phyloP scores from a whole-genome alignment of 1,140 invertebrate species.

The Trichonephila inaurata region DNA sequence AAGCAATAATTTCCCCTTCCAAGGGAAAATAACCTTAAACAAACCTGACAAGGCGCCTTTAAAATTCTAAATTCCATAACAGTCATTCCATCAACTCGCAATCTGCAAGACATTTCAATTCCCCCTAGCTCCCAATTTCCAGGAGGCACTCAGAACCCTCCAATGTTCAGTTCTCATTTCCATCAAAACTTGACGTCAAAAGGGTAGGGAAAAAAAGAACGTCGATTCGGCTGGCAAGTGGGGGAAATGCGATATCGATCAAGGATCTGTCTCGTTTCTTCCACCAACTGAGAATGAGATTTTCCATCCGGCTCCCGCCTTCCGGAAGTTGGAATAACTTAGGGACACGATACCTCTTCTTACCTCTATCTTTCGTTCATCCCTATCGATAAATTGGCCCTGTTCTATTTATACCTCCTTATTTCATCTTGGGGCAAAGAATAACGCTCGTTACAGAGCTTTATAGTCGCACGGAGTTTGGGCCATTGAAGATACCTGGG shows the following conservation, averaged over 20 bases:
- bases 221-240: background rate
- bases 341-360: background rate
- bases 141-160: background rate
- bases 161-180: background rate
- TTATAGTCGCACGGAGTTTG: background rate
- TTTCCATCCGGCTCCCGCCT: background rate
- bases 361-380: constrained; percentile 3
- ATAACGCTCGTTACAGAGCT: background rate
- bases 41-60: background rate
- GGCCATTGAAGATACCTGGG: background rate
- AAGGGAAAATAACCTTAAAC: background rate
- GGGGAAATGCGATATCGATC: constrained; percentile 16
- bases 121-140: background rate
- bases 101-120: constrained; percentile 13
- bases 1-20: background rate
- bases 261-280: background rate
- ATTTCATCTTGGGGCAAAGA: background rate
- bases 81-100: background rate
- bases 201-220: background rate
- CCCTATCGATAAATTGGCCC: constrained; percentile 19
- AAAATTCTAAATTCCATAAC: background rate
- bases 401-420: constrained; percentile 20
- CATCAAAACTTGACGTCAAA: constrained; percentile 2
- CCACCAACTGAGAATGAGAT: background rate
- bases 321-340: constrained; percentile 33